Evolutionary conservation across 2,888 invertebrate species (phyloP), one percentile per base, ranked within the genome.

Genomic region (Watsonalla cultraria): DNA sequence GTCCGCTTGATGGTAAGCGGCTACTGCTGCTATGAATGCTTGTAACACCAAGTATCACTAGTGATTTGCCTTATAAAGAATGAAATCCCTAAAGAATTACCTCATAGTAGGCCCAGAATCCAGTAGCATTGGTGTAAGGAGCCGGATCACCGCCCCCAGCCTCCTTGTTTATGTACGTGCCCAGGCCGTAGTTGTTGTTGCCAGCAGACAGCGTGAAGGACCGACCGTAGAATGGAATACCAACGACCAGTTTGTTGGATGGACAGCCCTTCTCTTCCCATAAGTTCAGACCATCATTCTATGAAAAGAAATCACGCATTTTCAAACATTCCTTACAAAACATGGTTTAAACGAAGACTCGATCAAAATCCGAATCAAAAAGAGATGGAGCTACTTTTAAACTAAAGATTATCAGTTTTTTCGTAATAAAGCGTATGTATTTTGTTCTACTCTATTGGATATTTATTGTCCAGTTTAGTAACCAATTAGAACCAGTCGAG

Each of bases 231-330:
- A 97, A 96, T 0, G 97, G 97, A 52, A 97, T 93, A 13, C 97
- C 97, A 2, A 97, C 96, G 0, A 97, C 94, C 45, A 97, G 86
- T 82, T 97, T 97, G 79, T 96, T 95, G 0, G 95, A 93, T 0
- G 96, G 95, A 64, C 97, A 97, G 2, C 97, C 97, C 87, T 95
- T 95, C 66, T 96, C 95, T 64, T 96, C 97, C 97, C 97, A 98
- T 14, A 97, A 86, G 56, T 94, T 92, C 13, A 97, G 91, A 35
- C 97, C 97, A 71, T 97, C 97, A 70, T 97, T 95, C 97, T 97
- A 70, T 55, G 84, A 83, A 55, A 58, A 54, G 48, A 51, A 35
- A 45, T 15, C n/a, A 46, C 9, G 11, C 42, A 45, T 11, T 7
- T 6, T 11, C 6, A 45, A 45, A 11, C 4, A 7, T 6, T n/a